Evolutionary conservation across 2,113 vertebrate genomes (phyloP), one percentile per base, ranked within the genome.

Genomic region (Kryptolebias marmoratus): DNA sequence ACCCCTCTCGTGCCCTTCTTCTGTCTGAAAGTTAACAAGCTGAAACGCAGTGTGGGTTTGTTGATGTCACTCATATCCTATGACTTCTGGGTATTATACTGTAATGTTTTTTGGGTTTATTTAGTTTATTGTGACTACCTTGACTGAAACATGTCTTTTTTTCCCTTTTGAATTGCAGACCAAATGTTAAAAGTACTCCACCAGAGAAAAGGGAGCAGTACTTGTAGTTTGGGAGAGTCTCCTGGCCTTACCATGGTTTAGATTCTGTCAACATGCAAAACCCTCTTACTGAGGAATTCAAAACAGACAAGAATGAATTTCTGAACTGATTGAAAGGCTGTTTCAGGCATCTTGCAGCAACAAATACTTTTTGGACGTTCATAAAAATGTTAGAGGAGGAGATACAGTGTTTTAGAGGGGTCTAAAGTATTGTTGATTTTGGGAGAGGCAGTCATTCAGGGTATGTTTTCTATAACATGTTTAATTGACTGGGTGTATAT

Each of bases 111-210:
- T 78, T 71, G 62, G 68, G 74, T 80, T 81, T 60, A 77, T 54
- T 74, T 88, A 86, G 54, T 77, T 67, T 16, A 56, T 62, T 82
- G 77, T 88, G 71, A 74, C 77, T 92, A 87, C 82, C 80, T 83
- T 89, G 82, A 93, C 92, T 93, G 90, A 94, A 94, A 93, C 60
- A 0, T 94, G 88, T 95, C 90, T 93, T 93, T 91, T 95, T 90
- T 89, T 83, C 93, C 89, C 88, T 96, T 94, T 96, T 96, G 93
- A 96, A 96, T 95, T 95, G 87, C 95, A 97, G 95, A 93, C 88
- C 94, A 92, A 91, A 94, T 94, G 92, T 96, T 93, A 96, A 97
- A 94, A 92, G 93, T 91, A 92, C 95, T 69, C 92, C 95, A 93
- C 92, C 95, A 92, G 75, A 93, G 93, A 95, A 96, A 95, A 95